These are phyloP conservation scores for Benthosema pterotum DNA, from an alignment of 2,797 vertebrate genomes.

Conservation along the genomic window DNA sequence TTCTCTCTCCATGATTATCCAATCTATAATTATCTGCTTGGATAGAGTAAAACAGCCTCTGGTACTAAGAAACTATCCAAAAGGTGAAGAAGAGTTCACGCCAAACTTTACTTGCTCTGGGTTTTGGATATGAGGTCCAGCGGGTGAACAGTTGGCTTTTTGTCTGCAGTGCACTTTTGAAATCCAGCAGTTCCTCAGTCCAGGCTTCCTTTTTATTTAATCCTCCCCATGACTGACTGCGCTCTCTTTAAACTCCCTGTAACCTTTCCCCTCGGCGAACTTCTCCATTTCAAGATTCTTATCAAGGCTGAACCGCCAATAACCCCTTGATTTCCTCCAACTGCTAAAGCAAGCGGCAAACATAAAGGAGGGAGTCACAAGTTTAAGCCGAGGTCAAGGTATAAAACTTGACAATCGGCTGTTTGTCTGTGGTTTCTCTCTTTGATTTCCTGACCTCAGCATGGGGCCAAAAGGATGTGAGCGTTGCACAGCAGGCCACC, in stretches of 20 bases:
- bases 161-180: constrained; percentile 71
- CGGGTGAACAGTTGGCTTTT: constrained; percentile 71
- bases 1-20: constrained; percentile 10
- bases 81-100: constrained; percentile 75
- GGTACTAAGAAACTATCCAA: constrained; percentile 40
- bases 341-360: constrained; percentile 66
- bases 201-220: constrained; percentile 77
- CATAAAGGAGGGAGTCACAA: constrained; percentile 69
- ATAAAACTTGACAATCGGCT: constrained; percentile 76
- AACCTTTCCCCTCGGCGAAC: constrained; percentile 82
- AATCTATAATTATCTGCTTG: constrained; percentile 14
- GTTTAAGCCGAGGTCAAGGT: constrained; percentile 79
- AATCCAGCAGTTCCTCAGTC: constrained; percentile 64
- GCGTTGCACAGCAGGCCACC: constrained; percentile 49
- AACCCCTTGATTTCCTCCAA: constrained; percentile 79
- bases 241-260: constrained; percentile 79
- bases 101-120: constrained; percentile 46
- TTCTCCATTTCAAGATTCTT: constrained; percentile 83
- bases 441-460: constrained; percentile 74
- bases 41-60: constrained; percentile 19
- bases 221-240: constrained; percentile 78
- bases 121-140: constrained; percentile 62
- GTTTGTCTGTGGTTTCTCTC: constrained; percentile 73
- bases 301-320: constrained; percentile 79
- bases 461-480: constrained; percentile 61